These are phyloP conservation scores for Andrena chrysosceles DNA, from an alignment of 2,888 invertebrate species.

Conservation along the genomic window DNA sequence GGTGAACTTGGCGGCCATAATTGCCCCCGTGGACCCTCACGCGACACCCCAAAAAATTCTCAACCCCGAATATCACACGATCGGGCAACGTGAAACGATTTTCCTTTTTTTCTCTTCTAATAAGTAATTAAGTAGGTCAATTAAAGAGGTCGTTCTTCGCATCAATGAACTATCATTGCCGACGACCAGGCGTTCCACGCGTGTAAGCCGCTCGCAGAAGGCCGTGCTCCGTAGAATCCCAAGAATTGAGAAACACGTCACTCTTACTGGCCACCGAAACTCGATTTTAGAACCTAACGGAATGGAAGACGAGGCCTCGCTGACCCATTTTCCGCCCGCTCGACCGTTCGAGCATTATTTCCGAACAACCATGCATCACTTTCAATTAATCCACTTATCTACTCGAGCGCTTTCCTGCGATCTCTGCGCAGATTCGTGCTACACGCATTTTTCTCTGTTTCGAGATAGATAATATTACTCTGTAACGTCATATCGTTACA, in stretches of 20 bases:
- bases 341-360: constrained; percentile 25
- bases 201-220: neutral
- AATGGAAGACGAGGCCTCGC: constrained; percentile 1
- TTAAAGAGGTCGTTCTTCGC: neutral
- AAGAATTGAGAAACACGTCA: constrained; percentile 18
- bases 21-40: neutral
- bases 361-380: constrained; percentile 12
- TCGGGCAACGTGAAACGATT: too few species aligned
- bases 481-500: neutral
- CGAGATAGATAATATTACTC: neutral
- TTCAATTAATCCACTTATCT: constrained; percentile 32
- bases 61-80: neutral
- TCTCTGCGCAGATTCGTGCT: constrained; percentile 2
- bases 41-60: neutral
- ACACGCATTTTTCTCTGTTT: neutral
- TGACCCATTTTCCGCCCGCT: constrained; percentile 29
- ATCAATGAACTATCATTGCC: neutral
- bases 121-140: neutral
- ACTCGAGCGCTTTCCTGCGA: neutral
- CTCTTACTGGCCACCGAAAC: constrained; percentile 19
- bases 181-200: neutral
- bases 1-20: constrained; percentile 20
- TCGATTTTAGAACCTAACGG: constrained; percentile 39
- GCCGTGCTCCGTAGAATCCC: constrained; percentile 4
- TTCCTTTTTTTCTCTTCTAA: neutral